Base-by-base conservation (phyloP, 1,140 invertebrate species). In the Odontomachus brunneus region DNA sequence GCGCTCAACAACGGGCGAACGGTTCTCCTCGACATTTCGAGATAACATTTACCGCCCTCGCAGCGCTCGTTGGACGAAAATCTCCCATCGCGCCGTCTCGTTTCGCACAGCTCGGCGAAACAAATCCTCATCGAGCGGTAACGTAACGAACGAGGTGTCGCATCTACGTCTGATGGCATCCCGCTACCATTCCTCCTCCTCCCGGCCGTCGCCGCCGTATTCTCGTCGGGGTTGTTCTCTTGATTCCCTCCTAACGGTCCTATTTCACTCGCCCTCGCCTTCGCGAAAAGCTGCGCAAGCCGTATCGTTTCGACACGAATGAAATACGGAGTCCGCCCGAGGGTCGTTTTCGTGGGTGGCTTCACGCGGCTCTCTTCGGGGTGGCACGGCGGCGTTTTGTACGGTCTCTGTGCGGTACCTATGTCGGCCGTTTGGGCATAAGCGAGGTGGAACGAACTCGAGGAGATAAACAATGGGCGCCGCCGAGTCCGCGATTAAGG, bases 381-480 rank as follows among this genome's bases (percentile, higher is more conserved):
- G 59, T 49, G 76, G 48, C 14, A 48, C 38, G 59, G 62, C 26
- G 44, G 29, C 44, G 51, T 80, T 84, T 72, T 48, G 71, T 69
- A 38, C 51, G 19, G 59, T 49, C 71, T 72, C 83, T 53, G 17
- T 73, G 83, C 55, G 84, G 72, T 22, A 82, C 81, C 53, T 81
- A 71, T 62, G 82, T 44, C n/a, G n/a, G n/a, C n/a, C n/a, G n/a
- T 69, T 38, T n/a, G 51, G 19, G 38, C 44, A 71, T 81, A 82
- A 86, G 69, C 49, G 17, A 82, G 65, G 26, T 74, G 57, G 65
- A 0, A 57, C 19, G 66, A 76, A 65, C 14, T 22, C 66, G 48
- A 82, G 62, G 49, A 85, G 83, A 88, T 85, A 88, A 88, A 88
- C 87, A 88, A 88, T 88, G 53, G 76, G 83, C 69, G 73, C 22